These are phyloP conservation scores for Rhinoraja longicauda DNA, from an alignment of 2,797 vertebrate species.

Conservation along the genomic window DNA sequence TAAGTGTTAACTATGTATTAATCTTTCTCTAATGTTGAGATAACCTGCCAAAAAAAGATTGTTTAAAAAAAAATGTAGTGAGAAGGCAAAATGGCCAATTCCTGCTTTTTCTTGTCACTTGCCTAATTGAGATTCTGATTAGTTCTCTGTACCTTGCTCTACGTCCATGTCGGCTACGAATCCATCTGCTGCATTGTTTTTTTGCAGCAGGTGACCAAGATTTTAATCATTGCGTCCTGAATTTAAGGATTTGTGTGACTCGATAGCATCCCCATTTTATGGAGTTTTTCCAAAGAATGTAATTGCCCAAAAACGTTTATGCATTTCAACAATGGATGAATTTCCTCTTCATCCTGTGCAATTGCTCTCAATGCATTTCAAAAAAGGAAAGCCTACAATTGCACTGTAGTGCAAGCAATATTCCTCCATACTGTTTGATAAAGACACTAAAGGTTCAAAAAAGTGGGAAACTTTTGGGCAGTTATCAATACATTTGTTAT, in stretches of 20 bases:
- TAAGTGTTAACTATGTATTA: neutral
- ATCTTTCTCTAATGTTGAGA: neutral
- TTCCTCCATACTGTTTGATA: neutral
- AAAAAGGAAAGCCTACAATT: neutral
- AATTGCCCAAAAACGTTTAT: neutral
- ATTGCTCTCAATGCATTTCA: neutral
- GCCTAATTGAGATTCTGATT: neutral
- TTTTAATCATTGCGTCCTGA: neutral
- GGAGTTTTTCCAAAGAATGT: neutral
- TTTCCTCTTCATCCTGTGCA: neutral
- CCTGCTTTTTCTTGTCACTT: neutral
- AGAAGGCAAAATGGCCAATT: neutral
- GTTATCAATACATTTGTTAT: too few relatives aligned
- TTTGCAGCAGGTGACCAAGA: neutral
- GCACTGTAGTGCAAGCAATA: neutral
- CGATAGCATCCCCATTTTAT: neutral
- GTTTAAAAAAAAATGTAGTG: too few relatives aligned
- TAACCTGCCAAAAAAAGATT: neutral
- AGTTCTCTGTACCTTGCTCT: neutral
- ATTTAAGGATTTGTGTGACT: neutral
- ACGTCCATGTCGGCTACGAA: neutral
- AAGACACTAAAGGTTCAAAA: neutral
- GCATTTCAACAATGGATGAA: neutral
- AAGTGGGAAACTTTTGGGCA: too few relatives aligned
- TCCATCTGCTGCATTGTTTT: neutral